phyloP scores from a whole-genome alignment of 1,140 invertebrate species.

The Campodea augens region DNA sequence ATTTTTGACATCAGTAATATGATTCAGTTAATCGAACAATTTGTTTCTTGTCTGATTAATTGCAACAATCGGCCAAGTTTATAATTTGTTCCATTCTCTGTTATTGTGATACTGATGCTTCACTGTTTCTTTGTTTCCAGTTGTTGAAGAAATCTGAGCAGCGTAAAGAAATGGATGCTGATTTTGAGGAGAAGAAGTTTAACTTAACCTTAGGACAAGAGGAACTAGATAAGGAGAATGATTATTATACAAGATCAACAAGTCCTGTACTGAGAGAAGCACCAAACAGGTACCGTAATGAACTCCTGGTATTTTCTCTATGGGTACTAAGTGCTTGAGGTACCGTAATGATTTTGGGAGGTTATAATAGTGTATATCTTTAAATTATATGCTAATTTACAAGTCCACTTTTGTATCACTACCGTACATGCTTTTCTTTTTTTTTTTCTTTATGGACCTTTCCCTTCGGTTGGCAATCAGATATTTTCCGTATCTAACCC shows the following conservation, averaged over 20 bases:
- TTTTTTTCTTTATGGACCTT: too few species aligned
- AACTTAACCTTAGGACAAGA: slow-evolving; percentile 65
- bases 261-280: slow-evolving; percentile 21
- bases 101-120: too few species aligned
- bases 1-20: too few species aligned
- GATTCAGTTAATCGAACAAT: too few species aligned
- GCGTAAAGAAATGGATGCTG: slow-evolving; percentile 82
- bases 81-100: too few species aligned
- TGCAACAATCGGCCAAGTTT: too few species aligned
- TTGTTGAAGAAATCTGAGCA: slow-evolving; percentile 75
- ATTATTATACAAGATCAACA: slow-evolving; percentile 45
- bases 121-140: slow-evolving; percentile 21
- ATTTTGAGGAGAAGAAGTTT: slow-evolving; percentile 92
- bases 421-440: too few species aligned
- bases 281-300: too few species aligned
- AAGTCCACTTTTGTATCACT: background rate
- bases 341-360: slow-evolving; percentile 8
- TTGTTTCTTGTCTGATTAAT: too few species aligned
- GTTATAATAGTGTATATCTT: background rate
- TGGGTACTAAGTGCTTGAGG: slow-evolving; percentile 9
- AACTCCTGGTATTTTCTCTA: too few species aligned
- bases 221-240: slow-evolving; percentile 76
- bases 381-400: background rate
- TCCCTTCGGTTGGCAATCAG: too few species aligned
- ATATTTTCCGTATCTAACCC: too few species aligned